phyloP scores from a whole-genome alignment of 2,888 invertebrate genomes.

The Ennomos fuscantarius region DNA sequence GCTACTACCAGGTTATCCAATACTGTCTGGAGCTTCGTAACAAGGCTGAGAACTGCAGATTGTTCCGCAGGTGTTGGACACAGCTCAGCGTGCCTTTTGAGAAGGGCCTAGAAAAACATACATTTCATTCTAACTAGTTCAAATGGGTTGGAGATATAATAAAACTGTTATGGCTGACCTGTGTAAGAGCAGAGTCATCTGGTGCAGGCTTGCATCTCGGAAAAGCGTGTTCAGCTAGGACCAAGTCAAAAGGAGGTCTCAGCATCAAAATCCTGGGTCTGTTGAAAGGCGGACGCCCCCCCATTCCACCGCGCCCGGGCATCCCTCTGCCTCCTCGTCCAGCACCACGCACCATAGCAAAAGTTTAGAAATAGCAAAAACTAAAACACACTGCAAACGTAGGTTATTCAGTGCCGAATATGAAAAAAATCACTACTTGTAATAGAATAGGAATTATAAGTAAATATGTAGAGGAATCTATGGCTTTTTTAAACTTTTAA shows the following conservation, averaged over 20 bases:
- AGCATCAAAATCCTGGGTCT: constrained; percentile 75
- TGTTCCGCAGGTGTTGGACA: constrained; percentile 96
- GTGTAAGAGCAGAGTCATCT: constrained; percentile 94
- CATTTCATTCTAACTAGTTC: no score
- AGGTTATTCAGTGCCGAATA: constrained; percentile 12
- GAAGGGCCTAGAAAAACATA: constrained; percentile 87
- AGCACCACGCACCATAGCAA: constrained; percentile 88
- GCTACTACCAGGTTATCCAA: constrained; percentile 97
- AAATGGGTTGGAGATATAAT: no score
- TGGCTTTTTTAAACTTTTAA: no score
- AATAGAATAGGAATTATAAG: no score
- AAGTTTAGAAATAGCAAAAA: neutral
- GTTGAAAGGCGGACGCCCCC: constrained; percentile 76
- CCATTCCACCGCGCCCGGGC: constrained; percentile 86
- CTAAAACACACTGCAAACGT: constrained; percentile 2
- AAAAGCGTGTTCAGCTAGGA: constrained; percentile 95
- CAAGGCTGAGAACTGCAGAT: constrained; percentile 95
- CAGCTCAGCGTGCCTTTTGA: constrained; percentile 96
- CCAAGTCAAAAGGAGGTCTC: constrained; percentile 94
- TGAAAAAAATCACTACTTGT: no score
- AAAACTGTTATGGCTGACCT: constrained; percentile 74
- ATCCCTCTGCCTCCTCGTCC: constrained; percentile 89
- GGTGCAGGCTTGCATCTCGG: constrained; percentile 91
- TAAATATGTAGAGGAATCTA: no score
- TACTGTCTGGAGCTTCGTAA: constrained; percentile 97